Evolutionary conservation across 2,888 invertebrate genomes (phyloP), one percentile per base, ranked within the genome.

Genomic region (Drosophila fulvimacula): DNA sequence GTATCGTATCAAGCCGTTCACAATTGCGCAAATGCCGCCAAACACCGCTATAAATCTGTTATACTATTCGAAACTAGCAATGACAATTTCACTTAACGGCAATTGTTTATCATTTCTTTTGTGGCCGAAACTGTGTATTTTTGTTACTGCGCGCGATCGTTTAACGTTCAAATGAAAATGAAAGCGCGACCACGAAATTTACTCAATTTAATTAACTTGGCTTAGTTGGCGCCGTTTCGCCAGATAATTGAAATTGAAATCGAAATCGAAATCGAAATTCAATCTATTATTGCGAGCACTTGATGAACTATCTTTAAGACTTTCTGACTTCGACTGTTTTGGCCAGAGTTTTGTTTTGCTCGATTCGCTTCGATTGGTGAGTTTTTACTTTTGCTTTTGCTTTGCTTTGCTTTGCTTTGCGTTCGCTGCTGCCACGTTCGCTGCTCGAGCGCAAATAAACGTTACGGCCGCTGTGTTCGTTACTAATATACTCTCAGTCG

Each of bases 391-490:
- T 76, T 77, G 32, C 36, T 34, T 62, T 57, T 57, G 34, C 5
- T 17, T 53, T 60, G 73, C 69, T 80, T 79, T 85, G 72, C 59
- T 52, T 86, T 39, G 41, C 39, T 38, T 46, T 69, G 71, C 69
- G 73, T 80, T 79, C 85, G 72, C 59, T 86, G 91, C 88, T 91
- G 88, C 88, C 89, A 89, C 91, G 90, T 91, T 91, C 91, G 86
- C 81, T 90, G 91, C 81, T 91, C 88, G 89, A 91, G 89, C 91
- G 91, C 90, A 91, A 91, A 91, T 91, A 91, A 91, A 90, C 88
- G 87, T 84, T 84, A 82, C 82, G 79, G 73, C 64, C 76, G 69
- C 70, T 73, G 76, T 82, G 88, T 61, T 82, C 82, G 88, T 82
- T 81, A 86, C 90, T 91, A 91, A 91, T 90, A 90, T 90, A 90